Percentiles rank a stretch among this genome's conserved stretches.
These are phyloP conservation scores for Ceratothoa steindachneri DNA, from an alignment of 2,888 invertebrate genomes.

Conservation along the genomic window DNA sequence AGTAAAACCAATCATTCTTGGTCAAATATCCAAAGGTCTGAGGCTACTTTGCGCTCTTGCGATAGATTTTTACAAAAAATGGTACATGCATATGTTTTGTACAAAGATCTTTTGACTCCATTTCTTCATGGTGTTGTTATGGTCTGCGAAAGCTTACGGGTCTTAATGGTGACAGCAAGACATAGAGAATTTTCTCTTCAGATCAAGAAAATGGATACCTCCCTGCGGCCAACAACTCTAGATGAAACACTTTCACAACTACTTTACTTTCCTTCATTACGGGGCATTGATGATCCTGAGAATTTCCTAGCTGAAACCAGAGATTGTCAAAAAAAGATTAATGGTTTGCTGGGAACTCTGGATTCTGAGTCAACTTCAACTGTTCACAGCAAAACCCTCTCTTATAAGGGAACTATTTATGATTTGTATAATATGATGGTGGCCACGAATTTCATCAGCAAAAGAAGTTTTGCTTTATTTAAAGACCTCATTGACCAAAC, in stretches of 20 bases:
- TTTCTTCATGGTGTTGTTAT: constrained; percentile 59
- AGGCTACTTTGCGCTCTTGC: constrained; percentile 55
- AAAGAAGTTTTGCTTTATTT: constrained; percentile 51
- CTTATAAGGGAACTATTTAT: constrained; percentile 25
- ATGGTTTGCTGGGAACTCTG: constrained; percentile 15
- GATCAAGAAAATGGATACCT: background rate
- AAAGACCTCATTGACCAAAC: constrained; percentile 61
- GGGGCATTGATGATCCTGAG: constrained; percentile 28
- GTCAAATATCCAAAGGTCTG: constrained; percentile 14
- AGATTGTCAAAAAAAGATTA: background rate
- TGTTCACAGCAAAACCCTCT: constrained; percentile 16
- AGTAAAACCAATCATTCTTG: background rate
- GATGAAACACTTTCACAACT: background rate
- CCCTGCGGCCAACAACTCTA: background rate
- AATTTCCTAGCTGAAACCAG: constrained; percentile 18
- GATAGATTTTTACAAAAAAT: constrained; percentile 55
- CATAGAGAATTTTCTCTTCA: background rate
- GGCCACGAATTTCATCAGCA: constrained; percentile 18
- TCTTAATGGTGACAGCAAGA: constrained; percentile 4
- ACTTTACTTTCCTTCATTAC: constrained; percentile 24
- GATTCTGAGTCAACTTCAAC: constrained; percentile 19
- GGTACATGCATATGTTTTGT: constrained; percentile 57
- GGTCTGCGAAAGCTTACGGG: constrained; percentile 27
- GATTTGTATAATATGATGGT: constrained; percentile 25
- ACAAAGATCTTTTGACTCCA: constrained; percentile 73